phyloP scores from a whole-genome alignment of 2,797 vertebrate genomes.

The Lepus townsendii region DNA sequence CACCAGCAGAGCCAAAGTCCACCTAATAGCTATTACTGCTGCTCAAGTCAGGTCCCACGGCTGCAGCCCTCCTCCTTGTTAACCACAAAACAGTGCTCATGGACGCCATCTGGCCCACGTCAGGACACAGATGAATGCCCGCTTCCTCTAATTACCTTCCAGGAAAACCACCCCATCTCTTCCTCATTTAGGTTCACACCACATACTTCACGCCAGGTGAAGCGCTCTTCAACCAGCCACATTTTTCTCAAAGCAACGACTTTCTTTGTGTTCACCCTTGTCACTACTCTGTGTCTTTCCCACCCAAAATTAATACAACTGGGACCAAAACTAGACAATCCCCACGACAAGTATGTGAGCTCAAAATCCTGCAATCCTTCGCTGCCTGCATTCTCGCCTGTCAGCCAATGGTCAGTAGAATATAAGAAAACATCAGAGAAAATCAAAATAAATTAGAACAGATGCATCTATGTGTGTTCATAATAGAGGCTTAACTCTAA shows the following conservation, averaged over 20 bases:
- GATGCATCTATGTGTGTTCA: not conserved
- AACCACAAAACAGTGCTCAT: constrained; percentile 42
- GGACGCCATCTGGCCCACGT: constrained; percentile 52
- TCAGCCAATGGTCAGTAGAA: not conserved
- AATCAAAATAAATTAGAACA: not conserved
- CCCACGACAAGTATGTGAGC: not conserved
- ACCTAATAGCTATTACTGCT: constrained; percentile 56
- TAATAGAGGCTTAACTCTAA: not conserved
- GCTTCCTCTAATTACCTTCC: constrained; percentile 80
- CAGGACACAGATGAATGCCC: constrained; percentile 81
- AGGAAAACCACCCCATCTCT: constrained; percentile 58
- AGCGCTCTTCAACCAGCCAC: not conserved
- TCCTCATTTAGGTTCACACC: not conserved
- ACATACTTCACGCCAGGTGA: not conserved
- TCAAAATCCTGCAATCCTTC: not conserved
- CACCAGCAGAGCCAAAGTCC: constrained; percentile 40
- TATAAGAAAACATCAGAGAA: not conserved
- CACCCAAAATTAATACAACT: not conserved
- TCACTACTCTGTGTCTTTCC: not conserved
- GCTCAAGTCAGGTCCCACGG: not conserved
- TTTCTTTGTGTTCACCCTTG: not conserved
- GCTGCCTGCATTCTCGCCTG: not conserved
- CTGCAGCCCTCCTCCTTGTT: constrained; percentile 63
- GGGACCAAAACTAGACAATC: not conserved
- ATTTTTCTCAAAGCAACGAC: not conserved